Conservation (phyloP, 2,797 vertebrate species). For the Pseudochirops cupreus region DNA sequence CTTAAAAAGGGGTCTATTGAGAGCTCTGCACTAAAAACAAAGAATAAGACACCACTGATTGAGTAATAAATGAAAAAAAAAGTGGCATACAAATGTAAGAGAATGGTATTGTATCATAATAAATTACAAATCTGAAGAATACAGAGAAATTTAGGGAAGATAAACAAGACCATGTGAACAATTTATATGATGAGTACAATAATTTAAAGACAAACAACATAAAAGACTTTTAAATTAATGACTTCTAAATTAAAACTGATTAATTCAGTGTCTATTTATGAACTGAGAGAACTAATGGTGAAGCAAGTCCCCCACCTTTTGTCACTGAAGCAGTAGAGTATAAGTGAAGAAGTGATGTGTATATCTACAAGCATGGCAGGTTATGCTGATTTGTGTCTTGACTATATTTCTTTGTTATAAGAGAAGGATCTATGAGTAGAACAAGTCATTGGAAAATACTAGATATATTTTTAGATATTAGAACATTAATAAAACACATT, state of each 20-base stretch:
- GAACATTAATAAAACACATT: too few relatives aligned
- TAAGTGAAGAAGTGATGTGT: too few relatives aligned
- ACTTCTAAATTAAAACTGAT: not conserved
- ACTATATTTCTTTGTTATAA: too few relatives aligned
- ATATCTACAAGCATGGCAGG: too few relatives aligned
- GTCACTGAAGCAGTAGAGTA: too few relatives aligned
- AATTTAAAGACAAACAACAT: not conserved
- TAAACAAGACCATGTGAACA: not conserved
- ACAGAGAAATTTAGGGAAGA: not conserved
- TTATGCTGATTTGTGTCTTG: too few relatives aligned
- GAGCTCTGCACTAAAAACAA: not conserved
- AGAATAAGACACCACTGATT: not conserved
- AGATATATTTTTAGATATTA: too few relatives aligned
- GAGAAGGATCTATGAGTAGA: too few relatives aligned
- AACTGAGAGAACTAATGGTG: not conserved
- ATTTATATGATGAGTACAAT: not conserved
- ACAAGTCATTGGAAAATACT: too few relatives aligned
- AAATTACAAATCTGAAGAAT: not conserved
- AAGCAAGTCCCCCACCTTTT: too few relatives aligned
- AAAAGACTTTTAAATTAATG: not conserved
- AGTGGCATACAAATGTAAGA: not conserved
- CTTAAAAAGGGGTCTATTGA: not conserved
- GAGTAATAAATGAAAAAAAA: not conserved
- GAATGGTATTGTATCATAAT: not conserved
- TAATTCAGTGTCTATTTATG: not conserved